Percentiles rank a stretch among this genome's conserved stretches.
These are phyloP conservation scores for Dryococelus australis DNA, from an alignment of 2,888 invertebrate species.

Conservation along the genomic window DNA sequence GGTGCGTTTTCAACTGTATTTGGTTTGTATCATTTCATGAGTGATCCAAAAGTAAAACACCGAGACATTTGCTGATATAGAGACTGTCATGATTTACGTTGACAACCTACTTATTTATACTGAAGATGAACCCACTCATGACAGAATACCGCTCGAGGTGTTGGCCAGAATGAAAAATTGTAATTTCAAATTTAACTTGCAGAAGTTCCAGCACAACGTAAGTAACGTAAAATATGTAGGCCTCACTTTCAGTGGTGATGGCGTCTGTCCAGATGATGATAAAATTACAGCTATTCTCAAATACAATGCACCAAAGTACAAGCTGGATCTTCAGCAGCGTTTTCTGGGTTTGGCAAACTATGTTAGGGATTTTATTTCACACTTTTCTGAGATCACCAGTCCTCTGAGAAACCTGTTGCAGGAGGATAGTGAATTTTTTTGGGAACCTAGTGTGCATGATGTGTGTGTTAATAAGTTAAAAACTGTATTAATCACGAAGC, in stretches of 20 bases:
- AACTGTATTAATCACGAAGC: not conserved
- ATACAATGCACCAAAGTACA: not conserved
- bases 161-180: not conserved
- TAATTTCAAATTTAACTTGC: not conserved
- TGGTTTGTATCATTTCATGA: not conserved
- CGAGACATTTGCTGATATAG: not conserved
- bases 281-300: not conserved
- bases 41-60: not conserved
- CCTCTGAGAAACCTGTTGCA: not conserved
- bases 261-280: not conserved
- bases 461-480: not conserved
- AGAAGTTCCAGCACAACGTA: not conserved
- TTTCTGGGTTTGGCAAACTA: not conserved
- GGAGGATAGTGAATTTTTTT: not conserved
- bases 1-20: not conserved
- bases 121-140: not conserved
- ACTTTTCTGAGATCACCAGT: not conserved
- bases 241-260: not conserved
- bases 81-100: not conserved
- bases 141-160: not conserved
- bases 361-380: not conserved
- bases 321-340: not conserved
- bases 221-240: not conserved
- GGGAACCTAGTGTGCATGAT: not conserved
- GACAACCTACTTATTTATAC: not conserved